Evolutionary conservation across 2,888 invertebrate genomes (phyloP), one percentile per base, ranked within the genome.

Genomic region (Drosophila kokeensis): DNA sequence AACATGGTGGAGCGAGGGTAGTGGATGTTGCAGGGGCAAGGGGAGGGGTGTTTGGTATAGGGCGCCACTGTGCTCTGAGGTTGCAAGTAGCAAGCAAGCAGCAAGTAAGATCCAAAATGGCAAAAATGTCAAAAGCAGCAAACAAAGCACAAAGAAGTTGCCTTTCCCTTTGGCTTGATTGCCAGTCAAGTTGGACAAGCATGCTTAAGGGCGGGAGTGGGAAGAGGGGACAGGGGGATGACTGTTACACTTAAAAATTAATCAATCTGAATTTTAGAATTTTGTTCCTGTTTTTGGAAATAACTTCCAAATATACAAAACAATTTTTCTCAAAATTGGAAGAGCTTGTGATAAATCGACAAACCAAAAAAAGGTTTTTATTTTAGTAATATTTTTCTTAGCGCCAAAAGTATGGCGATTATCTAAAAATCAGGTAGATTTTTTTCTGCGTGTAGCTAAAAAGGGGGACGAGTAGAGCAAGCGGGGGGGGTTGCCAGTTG

Each of bases 101-200:
- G 21, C 18, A 21, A 29, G 53, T 38, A 36, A 49, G 60, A 27
- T 36, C 61, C 73, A 55, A 61, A 69, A 69, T 63, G 49, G 40
- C 53, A 67, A 60, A 76, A 79, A 67, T 79, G 86, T 88, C 83
- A 83, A 83, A 79, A 72, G 69, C 74, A 76, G 73, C 65, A 24
- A 68, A 49, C 61, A 66, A 52, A 53, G 60, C 32, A 64, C 66
- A 58, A 68, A 64, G 76, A 82, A 71, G 81, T 68, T 69, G 68
- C 74, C 57, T 45, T 45, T 24, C 18, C 18, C 38, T 18, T 38
- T 38, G 45, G 4, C 24, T 58, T 77, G 64, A 78, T 59, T 65
- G 50, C 62, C 70, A 76, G 70, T 75, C 66, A 67, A 45, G 27
- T 48, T 55, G 32, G 48, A 58, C 34, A 52, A 24, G 45, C 8